Base-by-base conservation (phyloP, 2,888 invertebrate species). In the Tiliacea aurago region DNA sequence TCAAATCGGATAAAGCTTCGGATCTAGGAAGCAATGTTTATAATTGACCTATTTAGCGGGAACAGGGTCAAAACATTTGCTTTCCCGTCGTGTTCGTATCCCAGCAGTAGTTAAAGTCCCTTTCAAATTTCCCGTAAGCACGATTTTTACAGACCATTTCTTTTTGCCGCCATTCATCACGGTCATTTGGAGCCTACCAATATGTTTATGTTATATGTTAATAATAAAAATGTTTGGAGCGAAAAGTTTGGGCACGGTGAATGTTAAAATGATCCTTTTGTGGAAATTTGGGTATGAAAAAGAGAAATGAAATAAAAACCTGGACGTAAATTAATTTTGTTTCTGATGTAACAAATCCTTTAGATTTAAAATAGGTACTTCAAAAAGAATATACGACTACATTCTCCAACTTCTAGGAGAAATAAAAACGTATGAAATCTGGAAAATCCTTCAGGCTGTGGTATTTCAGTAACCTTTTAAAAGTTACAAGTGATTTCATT, bases 11-110 rank as follows among this genome's bases (percentile, higher is more conserved):
- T 71, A 67, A 72, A 68, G 68, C 70, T 47, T 71, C 66, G 70
- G 70, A 71, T 79, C 70, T 80, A 62, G 76, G 74, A 82, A 81
- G 76, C 78, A 80, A 84, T 86, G 85, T 86, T 86, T 84, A 82
- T 87, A 88, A 88, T 88, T 89, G 86, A 89, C 86, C 86, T 77
- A 86, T 82, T 87, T 87, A 73, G 63, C 51, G 51, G 43, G 51
- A 84, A 84, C 59, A 83, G 77, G 84, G 81, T 83, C 84, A 80
- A 79, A 79, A 84, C 70, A 70, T 84, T 84, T 76, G 84, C 74
- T 80, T 84, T 78, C 55, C 55, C 72, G 67, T 66, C 70, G 81
- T 63, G 76, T 74, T 74, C 70, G 62, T 80, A 74, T 58, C 73
- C 68, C 68, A 51, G 55, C 33, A 45, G 68, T 73, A 68, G 75